Conservation (phyloP, 2,113 vertebrate genomes). For the Tonatia bakeri region DNA sequence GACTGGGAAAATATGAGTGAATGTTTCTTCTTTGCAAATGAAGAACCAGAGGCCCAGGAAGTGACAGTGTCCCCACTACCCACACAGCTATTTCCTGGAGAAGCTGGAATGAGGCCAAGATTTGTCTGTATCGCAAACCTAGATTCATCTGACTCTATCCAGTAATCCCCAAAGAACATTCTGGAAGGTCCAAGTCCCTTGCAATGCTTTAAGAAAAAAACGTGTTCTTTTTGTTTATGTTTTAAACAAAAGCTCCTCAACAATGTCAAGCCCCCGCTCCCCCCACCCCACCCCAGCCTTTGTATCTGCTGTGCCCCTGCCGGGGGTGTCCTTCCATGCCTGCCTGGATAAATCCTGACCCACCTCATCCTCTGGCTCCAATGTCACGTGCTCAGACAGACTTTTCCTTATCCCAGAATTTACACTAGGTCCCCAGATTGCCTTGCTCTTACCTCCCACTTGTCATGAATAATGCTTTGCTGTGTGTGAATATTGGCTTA, state of each 20-base stretch:
- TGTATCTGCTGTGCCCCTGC: accelerated
- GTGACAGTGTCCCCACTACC: accelerated
- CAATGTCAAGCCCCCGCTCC: not conserved
- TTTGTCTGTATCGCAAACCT: not conserved
- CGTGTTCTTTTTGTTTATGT: not conserved
- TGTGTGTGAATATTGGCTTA: not conserved
- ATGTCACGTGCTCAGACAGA: not conserved
- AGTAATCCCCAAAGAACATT: not conserved
- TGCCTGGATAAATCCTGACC: too few relatives aligned
- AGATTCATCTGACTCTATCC: not conserved
- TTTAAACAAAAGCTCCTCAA: not conserved
- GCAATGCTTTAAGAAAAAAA: not conserved
- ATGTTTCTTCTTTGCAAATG: not conserved
- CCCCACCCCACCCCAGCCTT: accelerated
- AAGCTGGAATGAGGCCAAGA: not conserved
- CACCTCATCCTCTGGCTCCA: not conserved
- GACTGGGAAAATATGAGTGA: not conserved
- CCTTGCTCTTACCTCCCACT: not conserved
- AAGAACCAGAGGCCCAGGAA: not conserved
- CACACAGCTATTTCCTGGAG: not conserved
- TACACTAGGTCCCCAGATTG: not conserved
- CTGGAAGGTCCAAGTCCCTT: not conserved
- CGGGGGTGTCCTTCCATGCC: accelerated
- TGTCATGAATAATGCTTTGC: accelerated
- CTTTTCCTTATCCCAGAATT: not conserved